Percentiles rank a stretch among this genome's conserved stretches.
Evolutionary conservation across 1,140 invertebrate genomes (phyloP).

Genomic region (Acyrthosiphon pisum): DNA sequence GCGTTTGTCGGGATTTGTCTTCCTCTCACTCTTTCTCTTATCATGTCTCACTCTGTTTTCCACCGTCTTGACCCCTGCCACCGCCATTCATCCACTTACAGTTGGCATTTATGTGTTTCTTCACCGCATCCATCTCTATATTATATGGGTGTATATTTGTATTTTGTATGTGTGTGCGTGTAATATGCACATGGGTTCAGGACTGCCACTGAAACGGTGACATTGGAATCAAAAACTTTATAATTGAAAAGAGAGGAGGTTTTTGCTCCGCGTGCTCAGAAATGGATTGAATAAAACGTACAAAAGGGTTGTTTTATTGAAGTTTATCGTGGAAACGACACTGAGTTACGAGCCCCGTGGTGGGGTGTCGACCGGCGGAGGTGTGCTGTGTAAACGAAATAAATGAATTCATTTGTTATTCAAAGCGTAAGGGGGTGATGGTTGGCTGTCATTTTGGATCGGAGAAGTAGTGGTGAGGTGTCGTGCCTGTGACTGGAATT

Average conservation of each 20-base stretch:
- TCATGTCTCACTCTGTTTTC: neutral
- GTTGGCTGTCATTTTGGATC: conserved; percentile 46
- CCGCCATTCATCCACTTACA: neutral
- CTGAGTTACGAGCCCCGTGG: conserved; percentile 40
- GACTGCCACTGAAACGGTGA: conserved; percentile 9
- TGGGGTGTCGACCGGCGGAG: neutral
- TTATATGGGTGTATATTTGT: neutral
- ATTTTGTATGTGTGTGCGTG: neutral
- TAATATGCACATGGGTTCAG: neutral
- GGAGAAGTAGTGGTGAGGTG: conserved; percentile 41
- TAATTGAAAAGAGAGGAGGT: conserved; percentile 53
- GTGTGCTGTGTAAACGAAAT: conserved; percentile 52
- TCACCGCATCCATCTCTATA: neutral
- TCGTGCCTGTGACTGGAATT: conserved; percentile 50
- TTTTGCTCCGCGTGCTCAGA: conserved; percentile 18
- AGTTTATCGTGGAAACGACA: conserved; percentile 57
- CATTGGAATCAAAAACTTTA: conserved; percentile 54
- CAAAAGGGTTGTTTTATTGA: conserved; percentile 57
- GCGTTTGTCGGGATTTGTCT: conserved; percentile 48
- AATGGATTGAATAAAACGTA: conserved; percentile 57
- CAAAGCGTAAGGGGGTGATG: conserved; percentile 49
- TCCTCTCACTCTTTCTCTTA: neutral
- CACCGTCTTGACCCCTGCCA: neutral
- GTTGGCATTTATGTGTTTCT: neutral
- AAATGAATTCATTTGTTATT: conserved; percentile 58